Base-by-base conservation (phyloP, 1,140 invertebrate species). In the Cyphomyrmex costatus region DNA sequence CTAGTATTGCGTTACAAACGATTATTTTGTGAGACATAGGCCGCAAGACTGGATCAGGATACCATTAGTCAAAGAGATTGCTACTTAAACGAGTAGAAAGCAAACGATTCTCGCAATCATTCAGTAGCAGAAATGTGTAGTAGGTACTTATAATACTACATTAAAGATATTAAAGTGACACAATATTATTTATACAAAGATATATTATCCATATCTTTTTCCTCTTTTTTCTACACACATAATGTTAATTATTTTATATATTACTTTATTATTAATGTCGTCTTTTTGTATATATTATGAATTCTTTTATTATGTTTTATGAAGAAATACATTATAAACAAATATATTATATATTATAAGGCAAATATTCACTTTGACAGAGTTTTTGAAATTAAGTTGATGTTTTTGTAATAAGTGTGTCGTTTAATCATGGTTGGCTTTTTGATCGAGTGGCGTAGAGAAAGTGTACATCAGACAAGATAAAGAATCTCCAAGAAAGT, bases 391-490 rank as follows among this genome's bases (percentile, higher is more conserved):
- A 82, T 16, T 14, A 7, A 82, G 24, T 73, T 12, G 6, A 24
- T 42, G 10, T 27, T 83, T 83, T 61, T 30, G 12, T 49, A 74
- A 73, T 30, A 60, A 21, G 2, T 19, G 58, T 8, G 3, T 70
- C 49, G 49, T 71, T 49, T 49, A 87, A n/a, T 24, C 71, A 21
- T 27, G n/a, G 30, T 53, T 19, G 21, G 68, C 51, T 66, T 42
- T 65, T 60, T 68, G 53, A 82, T 53, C 51, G 70, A 74, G 36
- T 78, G 42, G 33, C 61, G 42, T 60, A 71, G 89, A 88, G 89
- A 91, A 90, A 90, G 90, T 88, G 85, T 53, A 21, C 86, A 77
- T 56, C 42, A 36, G 77, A 86, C 61, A 60, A 53, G 65, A 70
- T n/a, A 58, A 79, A 49, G 53, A 74, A 66, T 79, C 61, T 33